phyloP scores from a whole-genome alignment of 35 echinoderm and acorn worm genomes.

The Eucidaris tribuloides region DNA sequence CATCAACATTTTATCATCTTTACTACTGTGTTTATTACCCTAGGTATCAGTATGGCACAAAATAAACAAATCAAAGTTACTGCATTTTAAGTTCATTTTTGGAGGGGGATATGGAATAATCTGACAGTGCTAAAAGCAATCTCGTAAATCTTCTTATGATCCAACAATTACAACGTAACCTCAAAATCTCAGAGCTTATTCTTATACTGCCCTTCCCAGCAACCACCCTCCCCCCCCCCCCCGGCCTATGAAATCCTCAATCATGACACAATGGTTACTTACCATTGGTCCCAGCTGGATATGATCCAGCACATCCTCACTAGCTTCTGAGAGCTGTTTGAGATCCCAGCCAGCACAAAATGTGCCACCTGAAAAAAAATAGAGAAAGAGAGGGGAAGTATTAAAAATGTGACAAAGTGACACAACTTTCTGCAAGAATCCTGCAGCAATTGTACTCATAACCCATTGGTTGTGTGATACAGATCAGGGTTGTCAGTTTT shows the following conservation, averaged over 20 bases:
- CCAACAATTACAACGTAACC: not conserved
- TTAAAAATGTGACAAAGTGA: not conserved
- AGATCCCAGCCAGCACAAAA: slow-evolving; percentile 95
- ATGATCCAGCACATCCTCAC: not conserved
- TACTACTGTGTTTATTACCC: no score
- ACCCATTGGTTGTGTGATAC: no score
- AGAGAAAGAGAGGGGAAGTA: not conserved
- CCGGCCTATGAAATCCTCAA: not conserved
- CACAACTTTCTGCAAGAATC: not conserved
- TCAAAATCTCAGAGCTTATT: not conserved
- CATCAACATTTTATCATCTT: no score
- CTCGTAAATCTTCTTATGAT: no score
- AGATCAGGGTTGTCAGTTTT: no score
- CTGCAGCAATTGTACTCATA: no score
- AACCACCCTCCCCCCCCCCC: not conserved
- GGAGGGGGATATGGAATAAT: no score
- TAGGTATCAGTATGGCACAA: no score
- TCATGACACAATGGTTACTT: not conserved
- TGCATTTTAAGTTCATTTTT: no score
- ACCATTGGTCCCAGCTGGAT: slow-evolving; percentile 89
- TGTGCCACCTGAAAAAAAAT: slow-evolving; percentile 61
- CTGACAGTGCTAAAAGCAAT: no score
- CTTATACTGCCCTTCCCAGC: not conserved
- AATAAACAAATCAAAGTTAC: no score
- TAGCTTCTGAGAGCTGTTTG: slow-evolving; percentile 41